phyloP scores from a whole-genome alignment of 2,797 vertebrate species.

The Enteromius trimaculatus region DNA sequence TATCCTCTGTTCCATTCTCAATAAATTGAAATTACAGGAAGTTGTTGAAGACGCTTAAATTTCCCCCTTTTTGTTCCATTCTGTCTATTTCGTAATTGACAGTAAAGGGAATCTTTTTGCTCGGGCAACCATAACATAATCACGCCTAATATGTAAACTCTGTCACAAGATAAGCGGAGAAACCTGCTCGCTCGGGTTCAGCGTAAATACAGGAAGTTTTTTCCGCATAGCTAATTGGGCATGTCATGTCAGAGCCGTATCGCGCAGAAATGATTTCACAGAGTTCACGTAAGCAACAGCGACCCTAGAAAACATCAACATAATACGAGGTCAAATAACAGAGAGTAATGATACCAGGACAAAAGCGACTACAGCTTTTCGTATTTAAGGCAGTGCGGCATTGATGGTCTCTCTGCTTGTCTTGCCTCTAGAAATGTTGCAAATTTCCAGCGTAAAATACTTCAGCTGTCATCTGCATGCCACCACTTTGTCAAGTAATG shows the following conservation, averaged over 20 bases:
- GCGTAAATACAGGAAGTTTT: constrained; percentile 69
- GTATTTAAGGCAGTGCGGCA: constrained; percentile 35
- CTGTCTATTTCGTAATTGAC: constrained; percentile 88
- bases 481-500: constrained; percentile 84
- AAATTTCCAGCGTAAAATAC: constrained; percentile 70
- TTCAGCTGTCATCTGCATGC: constrained; percentile 67
- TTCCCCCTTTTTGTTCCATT: constrained; percentile 85
- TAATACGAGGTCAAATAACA: constrained; percentile 30
- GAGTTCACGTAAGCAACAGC: constrained; percentile 29
- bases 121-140: constrained; percentile 78
- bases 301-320: constrained; percentile 28
- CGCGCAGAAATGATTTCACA: constrained; percentile 17
- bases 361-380: constrained; percentile 25
- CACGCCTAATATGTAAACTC: constrained; percentile 86
- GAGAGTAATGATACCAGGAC: constrained; percentile 17
- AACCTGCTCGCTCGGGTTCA: constrained; percentile 85
- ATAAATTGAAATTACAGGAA: constrained; percentile 99
- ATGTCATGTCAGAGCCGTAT: constrained; percentile 68
- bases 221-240: constrained; percentile 74
- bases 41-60: constrained; percentile 95
- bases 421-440: constrained; percentile 73
- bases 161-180: constrained; percentile 89
- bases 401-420: constrained; percentile 48
- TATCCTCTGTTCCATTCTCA: constrained; percentile 98
- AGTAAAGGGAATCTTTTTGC: constrained; percentile 85